Evolutionary conservation across 2,888 invertebrate species (phyloP).

Genomic region (Eucera pruinosa): DNA sequence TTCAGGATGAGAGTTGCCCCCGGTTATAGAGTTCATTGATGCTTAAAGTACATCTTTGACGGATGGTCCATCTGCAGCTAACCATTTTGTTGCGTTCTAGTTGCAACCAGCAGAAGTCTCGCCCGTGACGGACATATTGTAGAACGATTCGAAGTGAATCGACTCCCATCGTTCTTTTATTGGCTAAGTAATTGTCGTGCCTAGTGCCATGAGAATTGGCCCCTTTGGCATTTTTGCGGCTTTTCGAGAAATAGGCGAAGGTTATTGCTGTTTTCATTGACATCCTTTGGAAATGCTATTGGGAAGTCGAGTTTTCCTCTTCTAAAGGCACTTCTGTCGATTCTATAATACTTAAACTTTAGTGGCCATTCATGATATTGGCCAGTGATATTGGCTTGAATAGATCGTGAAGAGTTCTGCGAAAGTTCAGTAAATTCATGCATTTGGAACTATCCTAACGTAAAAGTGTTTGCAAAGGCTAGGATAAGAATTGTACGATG

Average conservation of each 20-base stretch:
- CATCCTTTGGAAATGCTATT: constrained; percentile 54
- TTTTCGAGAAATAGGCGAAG: constrained; percentile 73
- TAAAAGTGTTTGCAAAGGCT: background rate
- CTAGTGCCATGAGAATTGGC: constrained; percentile 73
- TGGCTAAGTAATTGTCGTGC: constrained; percentile 82
- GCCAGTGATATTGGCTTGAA: too few relatives aligned
- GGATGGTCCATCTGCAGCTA: constrained; percentile 76
- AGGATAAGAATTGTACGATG: background rate
- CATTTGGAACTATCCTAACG: background rate
- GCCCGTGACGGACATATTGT: constrained; percentile 67
- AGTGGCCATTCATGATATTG: background rate
- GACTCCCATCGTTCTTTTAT: constrained; percentile 76
- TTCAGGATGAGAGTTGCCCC: constrained; percentile 75
- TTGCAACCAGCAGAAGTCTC: constrained; percentile 49
- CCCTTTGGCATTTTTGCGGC: constrained; percentile 78
- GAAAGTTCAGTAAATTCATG: background rate
- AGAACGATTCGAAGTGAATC: constrained; percentile 68
- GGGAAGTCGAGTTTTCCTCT: constrained; percentile 48
- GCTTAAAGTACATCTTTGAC: constrained; percentile 80
- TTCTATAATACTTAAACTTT: constrained; percentile 3
- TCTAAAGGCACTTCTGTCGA: constrained; percentile 9
- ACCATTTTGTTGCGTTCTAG: constrained; percentile 72
- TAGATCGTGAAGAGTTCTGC: background rate
- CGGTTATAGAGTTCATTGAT: constrained; percentile 82
- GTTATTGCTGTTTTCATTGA: constrained; percentile 82